Evolutionary conservation across 2,113 vertebrate species (phyloP).

Genomic region (Halichoeres trimaculatus): DNA sequence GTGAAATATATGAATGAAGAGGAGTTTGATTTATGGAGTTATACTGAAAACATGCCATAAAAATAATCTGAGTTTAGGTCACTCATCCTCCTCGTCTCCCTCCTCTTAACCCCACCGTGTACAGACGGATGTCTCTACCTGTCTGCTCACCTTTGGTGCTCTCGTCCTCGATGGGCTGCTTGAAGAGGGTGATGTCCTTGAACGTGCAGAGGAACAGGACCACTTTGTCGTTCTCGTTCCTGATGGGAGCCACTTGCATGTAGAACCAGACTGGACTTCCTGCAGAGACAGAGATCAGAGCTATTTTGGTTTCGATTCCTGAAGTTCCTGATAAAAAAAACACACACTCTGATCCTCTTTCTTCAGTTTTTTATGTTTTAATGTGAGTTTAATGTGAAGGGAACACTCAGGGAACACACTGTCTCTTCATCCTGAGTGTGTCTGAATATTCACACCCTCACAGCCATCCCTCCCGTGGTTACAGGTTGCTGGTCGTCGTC

Average conservation of each 20-base stretch:
- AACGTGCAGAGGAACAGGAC: constrained; percentile 98
- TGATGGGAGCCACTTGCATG: constrained; percentile 98
- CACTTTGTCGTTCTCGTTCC: constrained; percentile 97
- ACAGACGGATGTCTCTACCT: no score
- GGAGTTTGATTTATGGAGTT: no score
- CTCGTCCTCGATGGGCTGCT: constrained; percentile 97
- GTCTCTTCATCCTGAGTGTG: no score
- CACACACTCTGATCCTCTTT: not conserved
- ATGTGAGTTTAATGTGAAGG: no score
- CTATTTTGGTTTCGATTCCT: no score
- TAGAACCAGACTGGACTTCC: constrained; percentile 99
- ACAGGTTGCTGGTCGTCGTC: not conserved
- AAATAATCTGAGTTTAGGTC: no score
- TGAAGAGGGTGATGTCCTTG: constrained; percentile 98
- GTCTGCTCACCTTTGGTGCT: constrained; percentile 90
- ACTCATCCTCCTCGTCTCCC: no score
- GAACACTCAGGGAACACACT: no score
- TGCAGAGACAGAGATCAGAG: constrained; percentile 58
- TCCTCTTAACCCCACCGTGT: no score
- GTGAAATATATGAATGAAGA: no score
- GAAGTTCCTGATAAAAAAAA: not conserved
- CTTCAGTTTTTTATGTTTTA: not conserved
- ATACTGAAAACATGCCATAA: no score
- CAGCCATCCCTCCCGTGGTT: not conserved
- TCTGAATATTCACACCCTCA: no score